A percentile compares a stretch with the other conserved stretches of the same genome.
phyloP scores from a whole-genome alignment of 2,797 vertebrate genomes.

The Ctenosaura bakeri region DNA sequence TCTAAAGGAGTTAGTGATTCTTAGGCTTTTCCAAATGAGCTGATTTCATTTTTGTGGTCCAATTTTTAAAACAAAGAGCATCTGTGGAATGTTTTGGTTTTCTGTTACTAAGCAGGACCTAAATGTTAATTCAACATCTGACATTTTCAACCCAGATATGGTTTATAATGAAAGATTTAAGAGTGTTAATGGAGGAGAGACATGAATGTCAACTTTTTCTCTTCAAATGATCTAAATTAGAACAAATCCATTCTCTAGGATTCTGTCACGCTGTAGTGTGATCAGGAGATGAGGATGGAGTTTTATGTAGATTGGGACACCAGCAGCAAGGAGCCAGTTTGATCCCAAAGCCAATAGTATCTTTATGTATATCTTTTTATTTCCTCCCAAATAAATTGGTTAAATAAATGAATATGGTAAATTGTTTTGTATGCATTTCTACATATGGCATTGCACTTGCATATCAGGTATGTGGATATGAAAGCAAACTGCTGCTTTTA shows the following conservation, averaged over 20 bases:
- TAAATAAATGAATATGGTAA: not conserved
- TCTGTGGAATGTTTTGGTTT: not conserved
- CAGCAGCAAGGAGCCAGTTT: not conserved
- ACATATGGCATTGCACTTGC: not conserved
- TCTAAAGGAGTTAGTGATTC: not conserved
- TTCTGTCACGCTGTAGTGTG: not conserved
- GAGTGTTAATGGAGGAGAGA: not conserved
- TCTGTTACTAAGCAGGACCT: not conserved
- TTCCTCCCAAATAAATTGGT: not conserved
- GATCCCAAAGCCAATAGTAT: not conserved
- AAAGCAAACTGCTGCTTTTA: not conserved
- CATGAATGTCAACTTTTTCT: not conserved
- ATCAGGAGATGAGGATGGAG: not conserved
- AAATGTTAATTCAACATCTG: not conserved
- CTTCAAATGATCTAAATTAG: not conserved
- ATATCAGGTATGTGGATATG: not conserved
- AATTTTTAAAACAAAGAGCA: not conserved
- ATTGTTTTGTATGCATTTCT: not conserved
- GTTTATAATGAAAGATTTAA: not conserved
- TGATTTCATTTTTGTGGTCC: conserved; percentile 6
- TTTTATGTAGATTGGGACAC: not conserved
- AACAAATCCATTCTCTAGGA: not conserved
- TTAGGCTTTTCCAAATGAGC: conserved; percentile 19
- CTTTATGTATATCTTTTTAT: not conserved
- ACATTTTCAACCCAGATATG: not conserved